Percentiles rank a stretch among this genome's conserved stretches.
These are phyloP conservation scores for Bombus affinis DNA, from an alignment of 1,140 invertebrate genomes.

Conservation along the genomic window DNA sequence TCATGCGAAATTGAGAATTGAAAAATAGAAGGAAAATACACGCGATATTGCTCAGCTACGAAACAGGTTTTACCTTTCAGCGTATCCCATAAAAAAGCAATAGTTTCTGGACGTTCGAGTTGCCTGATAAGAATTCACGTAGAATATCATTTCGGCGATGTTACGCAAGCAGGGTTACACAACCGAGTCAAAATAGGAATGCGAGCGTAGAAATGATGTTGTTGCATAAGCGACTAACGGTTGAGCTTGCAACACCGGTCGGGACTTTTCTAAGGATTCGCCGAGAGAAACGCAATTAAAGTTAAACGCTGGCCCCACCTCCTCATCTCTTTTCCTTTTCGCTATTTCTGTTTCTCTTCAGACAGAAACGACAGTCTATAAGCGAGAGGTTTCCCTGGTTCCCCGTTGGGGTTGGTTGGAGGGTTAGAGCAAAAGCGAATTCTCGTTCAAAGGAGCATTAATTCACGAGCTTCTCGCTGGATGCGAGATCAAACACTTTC, in stretches of 20 bases:
- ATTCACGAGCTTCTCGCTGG: slow-evolving; percentile 70
- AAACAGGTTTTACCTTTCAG: background rate
- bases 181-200: slow-evolving; percentile 42
- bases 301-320: slow-evolving; percentile 72
- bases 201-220: slow-evolving; percentile 66
- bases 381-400: slow-evolving; percentile 73
- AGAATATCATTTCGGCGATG: background rate
- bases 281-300: slow-evolving; percentile 77
- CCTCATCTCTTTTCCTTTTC: slow-evolving; percentile 44
- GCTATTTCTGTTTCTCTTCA: slow-evolving; percentile 63
- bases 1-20: background rate
- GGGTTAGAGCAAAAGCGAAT: slow-evolving; percentile 62
- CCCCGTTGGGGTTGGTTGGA: slow-evolving; percentile 56
- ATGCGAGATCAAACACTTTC: slow-evolving; percentile 76
- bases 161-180: slow-evolving; percentile 31
- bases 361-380: slow-evolving; percentile 72
- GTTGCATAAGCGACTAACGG: slow-evolving; percentile 72
- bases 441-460: slow-evolving; percentile 74
- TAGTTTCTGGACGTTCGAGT: background rate
- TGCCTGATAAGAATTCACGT: slow-evolving; percentile 1
- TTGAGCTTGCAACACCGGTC: slow-evolving; percentile 65
- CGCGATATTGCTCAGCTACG: background rate
- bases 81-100: background rate
- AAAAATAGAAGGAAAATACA: background rate
- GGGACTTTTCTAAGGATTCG: slow-evolving; percentile 72